phyloP scores from a whole-genome alignment of 2,113 vertebrate genomes.

The Embiotoca jacksoni region DNA sequence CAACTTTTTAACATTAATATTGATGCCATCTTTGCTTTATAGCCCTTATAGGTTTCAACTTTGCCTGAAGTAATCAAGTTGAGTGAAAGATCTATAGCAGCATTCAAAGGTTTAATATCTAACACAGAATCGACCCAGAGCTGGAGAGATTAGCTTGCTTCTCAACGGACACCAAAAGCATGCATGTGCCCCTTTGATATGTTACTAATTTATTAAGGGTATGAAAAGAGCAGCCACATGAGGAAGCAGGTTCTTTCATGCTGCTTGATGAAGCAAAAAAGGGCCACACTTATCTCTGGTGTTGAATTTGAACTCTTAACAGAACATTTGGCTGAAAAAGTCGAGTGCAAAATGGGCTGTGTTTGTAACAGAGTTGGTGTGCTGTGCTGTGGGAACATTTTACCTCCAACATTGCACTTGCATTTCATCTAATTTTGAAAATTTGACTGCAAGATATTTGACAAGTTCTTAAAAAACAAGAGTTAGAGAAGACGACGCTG shows the following conservation, averaged over 20 bases:
- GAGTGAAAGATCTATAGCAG: slow-evolving; percentile 5
- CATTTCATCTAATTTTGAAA: too few species aligned
- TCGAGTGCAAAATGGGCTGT: too few species aligned
- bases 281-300: background rate
- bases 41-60: background rate
- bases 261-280: slow-evolving; percentile 5
- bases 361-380: too few species aligned
- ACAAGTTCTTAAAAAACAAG: too few species aligned
- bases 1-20: background rate
- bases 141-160: background rate
- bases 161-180: background rate
- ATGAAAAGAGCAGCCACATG: background rate
- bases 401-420: background rate
- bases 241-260: background rate
- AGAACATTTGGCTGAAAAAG: too few species aligned
- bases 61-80: background rate
- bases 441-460: too few species aligned
- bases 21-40: background rate
- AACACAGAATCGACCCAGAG: background rate
- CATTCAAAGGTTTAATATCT: background rate
- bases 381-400: background rate
- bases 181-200: background rate
- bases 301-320: background rate
- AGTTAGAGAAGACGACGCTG: too few species aligned
- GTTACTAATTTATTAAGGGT: background rate